These are phyloP conservation scores for Sycobia sp. DNA, from an alignment of 1,140 invertebrate species.

Conservation along the genomic window DNA sequence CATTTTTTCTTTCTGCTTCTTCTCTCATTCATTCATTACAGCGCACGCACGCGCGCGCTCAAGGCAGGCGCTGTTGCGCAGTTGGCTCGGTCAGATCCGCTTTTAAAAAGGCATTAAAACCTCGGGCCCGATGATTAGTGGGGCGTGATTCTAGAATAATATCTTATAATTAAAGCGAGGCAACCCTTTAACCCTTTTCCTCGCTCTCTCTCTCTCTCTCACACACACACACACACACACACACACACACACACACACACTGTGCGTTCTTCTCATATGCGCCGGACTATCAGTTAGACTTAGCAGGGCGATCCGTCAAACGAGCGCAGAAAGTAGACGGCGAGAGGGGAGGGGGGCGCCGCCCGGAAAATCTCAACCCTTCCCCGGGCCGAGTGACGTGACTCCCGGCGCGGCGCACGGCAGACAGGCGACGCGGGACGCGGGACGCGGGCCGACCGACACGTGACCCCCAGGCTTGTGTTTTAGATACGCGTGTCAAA, in stretches of 20 bases:
- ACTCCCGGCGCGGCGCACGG: conserved; percentile 40
- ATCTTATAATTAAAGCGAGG: conserved; percentile 62
- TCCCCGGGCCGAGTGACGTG: conserved; percentile 56
- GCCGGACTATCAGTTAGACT: conserved; percentile 59
- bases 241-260: not conserved
- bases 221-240: not conserved
- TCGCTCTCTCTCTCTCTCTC: not conserved
- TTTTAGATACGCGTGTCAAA: conserved; percentile 62
- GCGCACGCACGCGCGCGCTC: not conserved
- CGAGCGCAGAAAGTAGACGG: conserved; percentile 38
- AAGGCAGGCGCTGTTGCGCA: not conserved
- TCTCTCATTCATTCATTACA: too few relatives aligned
- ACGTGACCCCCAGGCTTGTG: conserved; percentile 55
- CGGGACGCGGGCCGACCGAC: conserved; percentile 40
- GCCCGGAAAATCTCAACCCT: conserved; percentile 61
- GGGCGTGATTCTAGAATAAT: conserved; percentile 59
- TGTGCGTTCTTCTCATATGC: conserved; percentile 24
- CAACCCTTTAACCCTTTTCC: conserved; percentile 24
- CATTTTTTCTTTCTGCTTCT: not conserved
- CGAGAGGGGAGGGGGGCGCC: not conserved
- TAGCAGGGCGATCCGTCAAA: conserved; percentile 59
- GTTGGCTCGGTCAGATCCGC: conserved; percentile 37
- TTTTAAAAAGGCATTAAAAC: conserved; percentile 55
- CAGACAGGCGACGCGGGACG: conserved; percentile 39
- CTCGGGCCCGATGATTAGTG: conserved; percentile 40